phyloP scores from a whole-genome alignment of 2,888 invertebrate genomes.

The Tachina grossa region DNA sequence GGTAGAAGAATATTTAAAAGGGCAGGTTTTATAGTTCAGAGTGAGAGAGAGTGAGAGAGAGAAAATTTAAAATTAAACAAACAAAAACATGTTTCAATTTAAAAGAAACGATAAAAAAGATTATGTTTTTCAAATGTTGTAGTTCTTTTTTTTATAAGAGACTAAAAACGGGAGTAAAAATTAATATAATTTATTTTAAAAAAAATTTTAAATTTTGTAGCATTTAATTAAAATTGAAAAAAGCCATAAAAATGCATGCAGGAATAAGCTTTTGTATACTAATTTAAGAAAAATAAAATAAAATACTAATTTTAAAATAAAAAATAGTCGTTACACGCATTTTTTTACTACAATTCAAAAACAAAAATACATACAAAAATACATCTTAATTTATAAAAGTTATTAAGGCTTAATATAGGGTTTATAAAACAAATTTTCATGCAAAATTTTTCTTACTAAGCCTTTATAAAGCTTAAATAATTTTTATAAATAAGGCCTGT shows the following conservation, averaged over 20 bases:
- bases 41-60: background rate
- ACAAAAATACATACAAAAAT: background rate
- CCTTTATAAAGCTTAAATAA: too few species aligned
- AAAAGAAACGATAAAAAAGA: conserved; percentile 42
- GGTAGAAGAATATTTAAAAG: background rate
- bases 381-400: too few species aligned
- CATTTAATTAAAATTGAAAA: conserved; percentile 19
- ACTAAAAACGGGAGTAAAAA: conserved; percentile 5
- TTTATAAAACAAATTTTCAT: too few species aligned
- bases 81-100: conserved; percentile 27
- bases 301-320: conserved; percentile 38
- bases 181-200: background rate
- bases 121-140: conserved; percentile 82
- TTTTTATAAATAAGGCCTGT: too few species aligned
- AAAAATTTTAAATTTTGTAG: conserved; percentile 9
- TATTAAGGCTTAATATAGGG: too few species aligned
- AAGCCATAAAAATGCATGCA: conserved; percentile 62
- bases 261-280: conserved; percentile 55
- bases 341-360: conserved; percentile 21
- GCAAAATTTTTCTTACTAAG: too few species aligned
- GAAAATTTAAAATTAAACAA: conserved; percentile 11
- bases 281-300: conserved; percentile 39
- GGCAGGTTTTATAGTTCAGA: background rate
- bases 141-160: conserved; percentile 73
- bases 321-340: conserved; percentile 68